Percentiles rank a stretch among this genome's conserved stretches.
Evolutionary conservation across 2,888 invertebrate species (phyloP).

Genomic region (Agrochola lota): DNA sequence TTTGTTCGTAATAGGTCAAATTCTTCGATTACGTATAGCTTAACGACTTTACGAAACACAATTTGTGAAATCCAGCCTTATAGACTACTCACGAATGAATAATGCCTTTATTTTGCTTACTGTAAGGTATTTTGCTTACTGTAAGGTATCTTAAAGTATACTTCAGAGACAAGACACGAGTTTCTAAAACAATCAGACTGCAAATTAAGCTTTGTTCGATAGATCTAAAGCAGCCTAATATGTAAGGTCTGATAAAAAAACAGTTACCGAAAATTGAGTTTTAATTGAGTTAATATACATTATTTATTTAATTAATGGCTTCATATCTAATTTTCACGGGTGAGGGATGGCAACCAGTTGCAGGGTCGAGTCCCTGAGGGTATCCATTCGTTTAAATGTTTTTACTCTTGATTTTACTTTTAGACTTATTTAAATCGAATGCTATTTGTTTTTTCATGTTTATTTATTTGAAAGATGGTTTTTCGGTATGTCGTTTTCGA

Average conservation of each 20-base stretch:
- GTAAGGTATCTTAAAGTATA: not conserved
- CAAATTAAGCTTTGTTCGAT: not conserved
- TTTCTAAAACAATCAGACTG: not conserved
- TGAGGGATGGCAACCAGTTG: conserved; percentile 49
- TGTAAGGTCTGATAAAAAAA: not conserved
- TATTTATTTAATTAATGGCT: conserved; percentile 34
- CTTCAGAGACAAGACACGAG: not conserved
- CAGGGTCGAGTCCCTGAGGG: conserved; percentile 38
- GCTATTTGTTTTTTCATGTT: not conserved
- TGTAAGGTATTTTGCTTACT: not conserved
- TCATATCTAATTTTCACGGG: conserved; percentile 4
- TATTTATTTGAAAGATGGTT: not conserved
- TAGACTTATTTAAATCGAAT: conserved; percentile 29
- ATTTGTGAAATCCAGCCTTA: not conserved
- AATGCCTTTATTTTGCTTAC: not conserved
- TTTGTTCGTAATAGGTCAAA: not conserved
- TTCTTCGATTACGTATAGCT: not conserved
- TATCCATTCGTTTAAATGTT: conserved; percentile 56
- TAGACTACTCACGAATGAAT: not conserved
- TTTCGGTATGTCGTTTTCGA: not conserved
- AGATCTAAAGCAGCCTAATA: not conserved
- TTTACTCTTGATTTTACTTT: conserved; percentile 30
- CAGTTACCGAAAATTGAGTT: not conserved
- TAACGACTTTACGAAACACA: not conserved
- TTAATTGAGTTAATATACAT: not conserved